Base-by-base conservation (phyloP, 2,113 vertebrate genomes). In the Accipiter cooperii region DNA sequence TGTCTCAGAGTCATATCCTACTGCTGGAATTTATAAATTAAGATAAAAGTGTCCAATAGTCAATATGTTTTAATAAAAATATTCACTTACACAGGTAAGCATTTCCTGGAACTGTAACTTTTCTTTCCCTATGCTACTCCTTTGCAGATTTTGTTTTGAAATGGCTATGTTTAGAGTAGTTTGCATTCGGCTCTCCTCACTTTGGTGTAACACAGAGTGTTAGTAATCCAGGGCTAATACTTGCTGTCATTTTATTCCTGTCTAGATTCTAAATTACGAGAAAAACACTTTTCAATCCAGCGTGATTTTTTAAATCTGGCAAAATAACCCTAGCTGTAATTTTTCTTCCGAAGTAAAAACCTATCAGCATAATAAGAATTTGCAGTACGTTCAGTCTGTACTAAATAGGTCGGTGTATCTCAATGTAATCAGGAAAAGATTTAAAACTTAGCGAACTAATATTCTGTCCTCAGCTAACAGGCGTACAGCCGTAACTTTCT, bases 401-500 rank as follows among this genome's bases (percentile, higher is more conserved):
- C 55, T 17, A 2, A 14, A 15, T 5, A 19, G 26, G 9, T 4
- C 17, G 66, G 44, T 28, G 3, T 7, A 17, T 13, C 81, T 36
- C 73, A 2, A 1, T 26, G 33, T 2, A 46, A 13, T 6, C 77
- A 28, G 57, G 36, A 11, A 9, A 15, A 55, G 31, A 8, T 25
- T 15, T 3, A 5, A 17, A 44, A 19, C 65, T 40, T 25, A 1
- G 7, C 49, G 9, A 18, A 47, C 31, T 19, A 5, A 5, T 12
- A 3, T 19, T 24, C 12, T 16, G 1, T 20, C 33, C 38, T 13
- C 26, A 13, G 28, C 25, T 14, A 8, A 6, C 10, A 25, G 38
- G 5, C 2, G 2, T 17, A 1, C 7, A 21, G 68, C 25, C 2
- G 17, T 24, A 16, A 6, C 26, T 9, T 25, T 31, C 31, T 14